phyloP scores from a whole-genome alignment of 2,113 vertebrate species.

The Bolborhynchus lineola region DNA sequence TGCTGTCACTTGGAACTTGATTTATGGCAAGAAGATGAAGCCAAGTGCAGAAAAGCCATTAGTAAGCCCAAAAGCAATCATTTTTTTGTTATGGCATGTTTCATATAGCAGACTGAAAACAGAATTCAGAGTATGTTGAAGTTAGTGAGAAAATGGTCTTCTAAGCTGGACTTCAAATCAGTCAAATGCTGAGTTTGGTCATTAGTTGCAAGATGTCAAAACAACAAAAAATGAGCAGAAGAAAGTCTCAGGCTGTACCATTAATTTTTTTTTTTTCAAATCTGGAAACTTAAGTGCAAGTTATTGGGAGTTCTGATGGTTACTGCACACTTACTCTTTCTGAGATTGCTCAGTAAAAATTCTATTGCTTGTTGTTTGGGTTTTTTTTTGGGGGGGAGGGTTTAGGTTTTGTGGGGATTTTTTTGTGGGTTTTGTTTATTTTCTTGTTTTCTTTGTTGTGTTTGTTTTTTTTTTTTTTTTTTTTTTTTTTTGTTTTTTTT shows the following conservation, averaged over 20 bases:
- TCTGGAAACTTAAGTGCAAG: background rate
- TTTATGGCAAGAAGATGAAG: conserved; percentile 20
- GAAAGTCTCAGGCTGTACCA: background rate
- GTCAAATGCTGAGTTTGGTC: background rate
- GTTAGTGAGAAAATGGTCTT: background rate
- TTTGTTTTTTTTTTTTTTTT: too few species aligned
- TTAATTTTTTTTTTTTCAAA: background rate
- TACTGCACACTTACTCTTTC: background rate
- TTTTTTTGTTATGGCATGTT: conserved; percentile 13
- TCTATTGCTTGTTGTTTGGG: too few species aligned
- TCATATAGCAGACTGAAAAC: background rate
- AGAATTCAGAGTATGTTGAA: background rate
- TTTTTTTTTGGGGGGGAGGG: too few species aligned
- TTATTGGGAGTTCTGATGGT: background rate
- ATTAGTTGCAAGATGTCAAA: background rate
- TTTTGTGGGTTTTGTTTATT: too few species aligned
- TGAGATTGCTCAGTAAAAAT: background rate
- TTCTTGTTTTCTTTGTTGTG: too few species aligned
- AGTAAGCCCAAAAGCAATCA: conserved; percentile 19
- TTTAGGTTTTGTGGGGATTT: too few species aligned
- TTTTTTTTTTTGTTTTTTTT: too few species aligned
- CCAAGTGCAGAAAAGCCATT: conserved; percentile 34
- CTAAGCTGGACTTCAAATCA: background rate
- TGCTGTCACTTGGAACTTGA: conserved; percentile 18
- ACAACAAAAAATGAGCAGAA: background rate